phyloP scores from a whole-genome alignment of 2,888 invertebrate genomes.

The Clistopyga incitator region DNA sequence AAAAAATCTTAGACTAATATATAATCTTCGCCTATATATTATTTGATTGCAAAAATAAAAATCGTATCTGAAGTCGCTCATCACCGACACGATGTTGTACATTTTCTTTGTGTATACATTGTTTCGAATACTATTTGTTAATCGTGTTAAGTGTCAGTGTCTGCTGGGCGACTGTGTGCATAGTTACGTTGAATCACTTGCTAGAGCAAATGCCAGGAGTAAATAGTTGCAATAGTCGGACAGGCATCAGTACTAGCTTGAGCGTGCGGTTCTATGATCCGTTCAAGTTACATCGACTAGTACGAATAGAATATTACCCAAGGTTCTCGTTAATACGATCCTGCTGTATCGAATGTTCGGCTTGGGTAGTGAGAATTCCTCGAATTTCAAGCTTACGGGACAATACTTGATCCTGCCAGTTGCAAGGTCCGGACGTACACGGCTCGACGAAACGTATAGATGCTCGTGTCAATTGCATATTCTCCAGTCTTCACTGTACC shows the following conservation, averaged over 20 bases:
- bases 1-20: neutral
- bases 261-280: slow-evolving; percentile 1
- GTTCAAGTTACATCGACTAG: slow-evolving; percentile 13
- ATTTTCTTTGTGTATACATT: neutral
- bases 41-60: neutral
- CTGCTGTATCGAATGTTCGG: slow-evolving; percentile 35
- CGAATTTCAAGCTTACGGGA: slow-evolving; percentile 48
- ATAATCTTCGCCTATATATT: neutral
- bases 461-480: slow-evolving; percentile 47
- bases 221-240: slow-evolving; percentile 36
- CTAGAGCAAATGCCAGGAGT: slow-evolving; percentile 10
- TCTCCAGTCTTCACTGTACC: slow-evolving; percentile 9
- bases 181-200: neutral
- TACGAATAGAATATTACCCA: slow-evolving; percentile 28
- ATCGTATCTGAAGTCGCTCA: neutral
- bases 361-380: slow-evolving; percentile 39
- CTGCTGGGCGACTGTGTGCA: neutral
- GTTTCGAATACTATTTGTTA: neutral
- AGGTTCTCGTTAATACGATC: neutral
- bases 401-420: slow-evolving; percentile 34
- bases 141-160: neutral
- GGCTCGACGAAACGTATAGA: slow-evolving; percentile 41
- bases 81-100: neutral
- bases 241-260: slow-evolving; percentile 6
- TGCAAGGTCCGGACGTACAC: slow-evolving; percentile 1